phyloP scores from a whole-genome alignment of 2,888 invertebrate species.

The Epiperipatus broadwayi region DNA sequence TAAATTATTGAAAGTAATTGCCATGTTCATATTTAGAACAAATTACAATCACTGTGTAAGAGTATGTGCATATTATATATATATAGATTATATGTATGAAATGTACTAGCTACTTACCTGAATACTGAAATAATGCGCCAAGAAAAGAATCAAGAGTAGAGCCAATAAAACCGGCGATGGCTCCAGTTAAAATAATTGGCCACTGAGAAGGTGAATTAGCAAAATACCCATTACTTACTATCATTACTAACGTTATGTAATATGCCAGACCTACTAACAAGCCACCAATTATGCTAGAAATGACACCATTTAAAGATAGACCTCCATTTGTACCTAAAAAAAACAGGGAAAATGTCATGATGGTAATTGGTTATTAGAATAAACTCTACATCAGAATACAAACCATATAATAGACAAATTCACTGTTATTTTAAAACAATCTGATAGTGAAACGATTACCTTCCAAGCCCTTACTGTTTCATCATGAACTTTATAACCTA shows the following conservation, averaged over 20 bases:
- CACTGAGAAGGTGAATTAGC: slow-evolving; percentile 38
- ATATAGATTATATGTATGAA: slow-evolving; percentile 1
- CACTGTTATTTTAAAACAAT: no score
- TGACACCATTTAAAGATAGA: slow-evolving; percentile 40
- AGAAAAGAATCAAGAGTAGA: slow-evolving; percentile 61
- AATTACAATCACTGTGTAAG: no score
- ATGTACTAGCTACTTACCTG: slow-evolving; percentile 35
- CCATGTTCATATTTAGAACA: no score
- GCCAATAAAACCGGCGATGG: slow-evolving; percentile 53
- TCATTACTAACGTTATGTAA: slow-evolving; percentile 44
- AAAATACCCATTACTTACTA: slow-evolving; percentile 34
- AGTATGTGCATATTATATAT: no score
- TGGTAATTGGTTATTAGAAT: no score
- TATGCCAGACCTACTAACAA: slow-evolving; percentile 48
- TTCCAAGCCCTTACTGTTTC: no score
- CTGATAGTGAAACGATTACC: no score
- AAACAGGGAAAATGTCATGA: slow-evolving; percentile 11
- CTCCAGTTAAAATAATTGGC: slow-evolving; percentile 53
- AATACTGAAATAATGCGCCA: slow-evolving; percentile 67
- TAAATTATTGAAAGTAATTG: no score
- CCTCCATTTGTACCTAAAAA: slow-evolving; percentile 63
- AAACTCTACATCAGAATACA: no score
- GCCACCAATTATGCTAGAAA: slow-evolving; percentile 45
- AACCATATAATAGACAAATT: no score
- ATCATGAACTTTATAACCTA: no score